Base-by-base conservation (phyloP, 2,888 invertebrate species). In the Scaeva pyrastri region DNA sequence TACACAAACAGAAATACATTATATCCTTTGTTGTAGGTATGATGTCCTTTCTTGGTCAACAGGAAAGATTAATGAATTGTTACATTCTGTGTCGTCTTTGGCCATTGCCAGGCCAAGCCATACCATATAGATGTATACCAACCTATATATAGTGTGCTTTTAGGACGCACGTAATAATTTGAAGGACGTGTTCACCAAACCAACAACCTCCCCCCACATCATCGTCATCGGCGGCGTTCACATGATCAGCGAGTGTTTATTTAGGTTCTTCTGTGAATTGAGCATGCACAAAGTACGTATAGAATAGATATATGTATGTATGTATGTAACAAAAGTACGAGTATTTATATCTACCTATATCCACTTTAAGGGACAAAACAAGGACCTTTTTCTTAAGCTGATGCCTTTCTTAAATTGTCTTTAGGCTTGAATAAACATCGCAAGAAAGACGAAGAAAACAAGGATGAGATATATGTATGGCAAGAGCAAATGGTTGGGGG, bases 11-110 rank as follows among this genome's bases (percentile, higher is more conserved):
- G 39, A 31, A 56, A 62, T 23, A 45, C 66, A 68, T 36, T 43
- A 50, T 71, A 55, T 76, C 26, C 43, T 52, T 23, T 41, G 72
- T 43, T 71, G 76, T 82, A 71, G 19, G 14, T 52, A 39, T 84
- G 31, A 64, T 76, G 68, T 76, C 77, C 14, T 64, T 75, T 73
- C 70, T 81, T 76, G 81, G 80, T 80, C 85, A 76, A 85, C 76
- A 76, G 85, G 76, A 85, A 72, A 85, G 85, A 80, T 85, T 85
- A 85, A 85, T 85, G 85, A 85, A 85, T 85, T 85, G 85, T 85
- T 81, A 85, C 84, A 80, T 76, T 80, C 68, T 80, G 75, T 76
- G 76, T 85, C 81, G 76, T 85, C 81, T 43, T 52, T 52, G 52
- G 52, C 26, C 52, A 52, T 39, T 0, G 31, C 31, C 31, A 31